phyloP scores from a whole-genome alignment of 2,888 invertebrate genomes.

The Chrysomela aeneicollis region DNA sequence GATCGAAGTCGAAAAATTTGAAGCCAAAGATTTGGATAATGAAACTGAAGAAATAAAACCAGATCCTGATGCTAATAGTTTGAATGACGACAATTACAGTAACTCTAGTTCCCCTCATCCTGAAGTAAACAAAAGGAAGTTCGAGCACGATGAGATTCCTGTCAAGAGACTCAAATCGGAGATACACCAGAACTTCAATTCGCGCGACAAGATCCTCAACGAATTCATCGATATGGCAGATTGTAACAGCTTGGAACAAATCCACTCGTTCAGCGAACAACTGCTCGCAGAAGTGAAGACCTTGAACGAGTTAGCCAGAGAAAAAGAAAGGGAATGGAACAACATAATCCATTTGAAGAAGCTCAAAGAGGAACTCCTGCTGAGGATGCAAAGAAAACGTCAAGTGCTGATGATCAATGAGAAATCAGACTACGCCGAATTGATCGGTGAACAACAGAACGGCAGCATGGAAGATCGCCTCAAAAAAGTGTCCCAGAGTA shows the following conservation, averaged over 20 bases:
- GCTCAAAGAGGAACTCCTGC: conserved; percentile 82
- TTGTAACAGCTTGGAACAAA: conserved; percentile 69
- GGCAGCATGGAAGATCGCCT: conserved; percentile 41
- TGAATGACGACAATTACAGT: conserved; percentile 43
- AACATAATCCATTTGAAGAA: conserved; percentile 82
- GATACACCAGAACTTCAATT: conserved; percentile 54
- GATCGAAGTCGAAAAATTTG: conserved; percentile 26
- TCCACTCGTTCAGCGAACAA: conserved; percentile 71
- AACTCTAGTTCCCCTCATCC: conserved; percentile 38
- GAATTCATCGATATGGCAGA: conserved; percentile 72
- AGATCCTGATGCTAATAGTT: conserved; percentile 35
- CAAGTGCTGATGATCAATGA: conserved; percentile 65
- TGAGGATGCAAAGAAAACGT: conserved; percentile 74
- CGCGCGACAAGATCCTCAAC: conserved; percentile 68
- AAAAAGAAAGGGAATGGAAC: conserved; percentile 89
- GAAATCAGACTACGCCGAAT: conserved; percentile 46
- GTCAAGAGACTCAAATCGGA: conserved; percentile 55
- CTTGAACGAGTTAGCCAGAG: conserved; percentile 75
- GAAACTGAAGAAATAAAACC: conserved; percentile 28
- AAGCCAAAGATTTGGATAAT: conserved; percentile 33
- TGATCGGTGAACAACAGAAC: conserved; percentile 44
- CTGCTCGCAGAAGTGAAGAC: conserved; percentile 73
- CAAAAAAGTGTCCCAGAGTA: conserved; percentile 42
- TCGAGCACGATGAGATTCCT: conserved; percentile 49
- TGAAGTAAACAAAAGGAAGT: conserved; percentile 40